Conservation (phyloP, 2,888 invertebrate species). For the Ichneumoninae sp. region DNA sequence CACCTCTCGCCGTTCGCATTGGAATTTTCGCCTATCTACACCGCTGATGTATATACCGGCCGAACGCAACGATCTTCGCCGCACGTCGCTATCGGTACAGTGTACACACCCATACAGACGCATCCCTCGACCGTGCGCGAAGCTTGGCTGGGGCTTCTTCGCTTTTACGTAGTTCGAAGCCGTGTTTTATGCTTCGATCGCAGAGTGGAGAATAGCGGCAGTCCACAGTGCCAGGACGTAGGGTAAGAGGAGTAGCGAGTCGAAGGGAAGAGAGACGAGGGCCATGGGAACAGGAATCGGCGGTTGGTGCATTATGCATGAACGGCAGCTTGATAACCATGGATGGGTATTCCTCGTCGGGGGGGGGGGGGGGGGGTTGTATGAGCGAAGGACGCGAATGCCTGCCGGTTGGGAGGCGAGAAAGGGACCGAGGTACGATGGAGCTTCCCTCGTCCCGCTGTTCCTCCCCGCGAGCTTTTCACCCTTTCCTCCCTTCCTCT, state of each 20-base stretch:
- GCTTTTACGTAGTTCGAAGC: slow-evolving; percentile 39
- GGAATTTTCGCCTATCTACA: slow-evolving; percentile 41
- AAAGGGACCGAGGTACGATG: slow-evolving; percentile 49
- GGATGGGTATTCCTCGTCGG: slow-evolving; percentile 54
- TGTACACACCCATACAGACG: background rate
- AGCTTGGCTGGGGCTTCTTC: slow-evolving; percentile 24
- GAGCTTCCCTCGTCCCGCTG: slow-evolving; percentile 41
- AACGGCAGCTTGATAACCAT: slow-evolving; percentile 79
- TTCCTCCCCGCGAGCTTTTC: slow-evolving; percentile 35
- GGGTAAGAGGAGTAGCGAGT: slow-evolving; percentile 29
- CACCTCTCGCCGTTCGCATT: slow-evolving; percentile 34
- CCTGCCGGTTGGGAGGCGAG: slow-evolving; percentile 20
- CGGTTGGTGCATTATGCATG: slow-evolving; percentile 80
- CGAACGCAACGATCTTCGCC: background rate
- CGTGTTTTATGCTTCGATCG: slow-evolving; percentile 63
- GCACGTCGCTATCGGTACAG: background rate
- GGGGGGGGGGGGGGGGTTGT: too few relatives aligned
- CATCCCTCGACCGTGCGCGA: slow-evolving; percentile 29
- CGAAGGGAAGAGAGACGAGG: slow-evolving; percentile 22
- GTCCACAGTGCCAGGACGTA: slow-evolving; percentile 13
- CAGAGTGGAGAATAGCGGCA: slow-evolving; percentile 41
- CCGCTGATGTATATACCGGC: background rate
- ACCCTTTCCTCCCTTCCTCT: slow-evolving; percentile 14
- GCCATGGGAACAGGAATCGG: slow-evolving; percentile 63
- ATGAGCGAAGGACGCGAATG: slow-evolving; percentile 30